A percentile compares a stretch with the other conserved stretches of the same genome.
Conservation (phyloP, 1,140 invertebrate species). For the Dreissena rostriformis region DNA sequence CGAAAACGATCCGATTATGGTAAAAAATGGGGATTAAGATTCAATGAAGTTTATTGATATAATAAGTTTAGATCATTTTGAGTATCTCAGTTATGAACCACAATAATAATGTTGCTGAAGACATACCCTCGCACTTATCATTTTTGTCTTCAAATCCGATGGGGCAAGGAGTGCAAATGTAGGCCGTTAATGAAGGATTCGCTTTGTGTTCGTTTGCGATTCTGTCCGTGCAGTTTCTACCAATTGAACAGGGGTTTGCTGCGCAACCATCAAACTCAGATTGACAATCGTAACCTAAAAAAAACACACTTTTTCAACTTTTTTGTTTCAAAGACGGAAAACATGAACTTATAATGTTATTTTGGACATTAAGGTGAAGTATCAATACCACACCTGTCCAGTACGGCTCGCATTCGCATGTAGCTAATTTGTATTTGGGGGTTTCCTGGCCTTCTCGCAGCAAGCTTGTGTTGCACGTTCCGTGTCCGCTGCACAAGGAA, state of each 20-base stretch:
- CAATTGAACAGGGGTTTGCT: too few species aligned
- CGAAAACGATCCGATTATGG: neutral
- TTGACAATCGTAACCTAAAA: neutral
- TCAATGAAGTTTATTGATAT: too few species aligned
- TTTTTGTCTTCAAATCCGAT: too few species aligned
- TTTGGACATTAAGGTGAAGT: neutral
- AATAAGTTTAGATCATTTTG: too few species aligned
- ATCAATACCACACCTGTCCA: constrained; percentile 34
- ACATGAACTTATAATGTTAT: too few species aligned
- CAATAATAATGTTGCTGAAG: too few species aligned
- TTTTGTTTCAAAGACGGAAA: neutral
- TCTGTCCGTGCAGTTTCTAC: too few species aligned
- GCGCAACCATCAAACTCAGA: neutral
- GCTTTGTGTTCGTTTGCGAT: neutral
- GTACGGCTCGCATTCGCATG: constrained; percentile 28
- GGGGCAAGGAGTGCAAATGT: neutral
- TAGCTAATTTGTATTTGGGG: constrained; percentile 43
- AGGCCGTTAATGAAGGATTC: neutral
- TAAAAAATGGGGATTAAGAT: neutral
- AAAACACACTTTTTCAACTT: neutral
- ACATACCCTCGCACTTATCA: too few species aligned
- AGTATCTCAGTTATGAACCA: too few species aligned
- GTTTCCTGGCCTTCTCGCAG: constrained; percentile 27
- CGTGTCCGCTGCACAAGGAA: constrained; percentile 34
- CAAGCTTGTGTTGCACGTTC: constrained; percentile 16